Evolutionary conservation across 2,888 invertebrate species (phyloP).

Genomic region (Bellardia bayeri): DNA sequence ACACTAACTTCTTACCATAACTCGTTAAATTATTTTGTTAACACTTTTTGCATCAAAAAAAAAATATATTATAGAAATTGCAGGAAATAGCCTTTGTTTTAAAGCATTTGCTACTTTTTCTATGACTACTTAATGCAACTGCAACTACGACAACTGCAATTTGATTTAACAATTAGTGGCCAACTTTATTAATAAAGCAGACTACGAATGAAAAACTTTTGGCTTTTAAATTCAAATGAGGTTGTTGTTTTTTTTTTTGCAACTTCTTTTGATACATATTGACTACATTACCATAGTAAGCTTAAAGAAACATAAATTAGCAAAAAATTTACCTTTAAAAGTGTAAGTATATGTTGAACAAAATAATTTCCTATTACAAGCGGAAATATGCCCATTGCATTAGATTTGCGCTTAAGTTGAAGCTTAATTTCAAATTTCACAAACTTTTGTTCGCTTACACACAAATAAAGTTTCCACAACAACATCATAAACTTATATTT

Average conservation of each 20-base stretch:
- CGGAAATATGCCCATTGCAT: slow-evolving; percentile 25
- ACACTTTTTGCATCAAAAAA: neutral
- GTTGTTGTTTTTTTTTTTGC: neutral
- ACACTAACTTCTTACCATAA: too few species aligned
- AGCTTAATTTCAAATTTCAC: neutral
- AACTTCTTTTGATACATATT: neutral
- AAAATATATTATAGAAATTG: neutral
- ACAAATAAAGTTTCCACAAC: neutral
- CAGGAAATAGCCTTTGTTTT: neutral
- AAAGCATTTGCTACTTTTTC: neutral
- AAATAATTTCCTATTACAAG: neutral
- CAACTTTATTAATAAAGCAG: slow-evolving; percentile 25
- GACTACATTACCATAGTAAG: neutral
- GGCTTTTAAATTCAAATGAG: neutral
- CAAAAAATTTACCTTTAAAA: neutral
- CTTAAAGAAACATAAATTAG: too few species aligned
- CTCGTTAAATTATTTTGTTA: neutral
- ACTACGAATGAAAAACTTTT: neutral
- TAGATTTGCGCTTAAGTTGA: slow-evolving; percentile 12
- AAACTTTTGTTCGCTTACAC: neutral
- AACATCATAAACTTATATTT: neutral
- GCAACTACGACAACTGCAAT: neutral
- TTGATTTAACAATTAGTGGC: slow-evolving; percentile 5
- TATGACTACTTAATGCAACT: neutral
- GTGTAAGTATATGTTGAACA: neutral